Conservation (phyloP, 2,113 vertebrate genomes). For the Gnathonemus longibarbis region DNA sequence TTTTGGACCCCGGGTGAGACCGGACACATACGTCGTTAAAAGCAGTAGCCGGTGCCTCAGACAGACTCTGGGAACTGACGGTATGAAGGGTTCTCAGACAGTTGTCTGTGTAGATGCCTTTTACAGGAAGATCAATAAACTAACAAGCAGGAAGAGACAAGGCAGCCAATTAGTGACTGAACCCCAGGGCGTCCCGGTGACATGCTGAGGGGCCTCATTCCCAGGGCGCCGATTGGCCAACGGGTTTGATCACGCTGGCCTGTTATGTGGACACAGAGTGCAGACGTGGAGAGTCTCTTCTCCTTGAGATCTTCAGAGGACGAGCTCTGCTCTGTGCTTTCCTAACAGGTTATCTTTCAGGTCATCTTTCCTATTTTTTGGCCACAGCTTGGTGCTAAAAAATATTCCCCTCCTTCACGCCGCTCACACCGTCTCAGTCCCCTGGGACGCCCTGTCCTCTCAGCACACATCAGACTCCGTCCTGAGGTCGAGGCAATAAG, state of each 20-base stretch:
- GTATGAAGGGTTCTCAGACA: not conserved
- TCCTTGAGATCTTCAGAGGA: not conserved
- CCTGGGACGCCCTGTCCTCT: not conserved
- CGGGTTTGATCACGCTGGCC: not conserved
- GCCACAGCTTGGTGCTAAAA: not conserved
- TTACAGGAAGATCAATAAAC: not conserved
- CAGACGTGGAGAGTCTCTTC: not conserved
- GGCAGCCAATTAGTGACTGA: not conserved
- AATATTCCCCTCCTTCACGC: not conserved
- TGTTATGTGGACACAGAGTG: not conserved
- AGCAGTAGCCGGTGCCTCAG: not conserved
- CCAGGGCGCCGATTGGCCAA: not conserved
- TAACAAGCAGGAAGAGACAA: not conserved
- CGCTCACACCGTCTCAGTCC: not conserved
- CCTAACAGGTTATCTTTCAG: not conserved
- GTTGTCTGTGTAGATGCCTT: not conserved
- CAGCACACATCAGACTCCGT: not conserved
- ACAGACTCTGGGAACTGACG: not conserved
- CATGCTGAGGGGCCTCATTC: not conserved
- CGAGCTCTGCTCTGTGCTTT: not conserved
- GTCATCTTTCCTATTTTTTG: not conserved
- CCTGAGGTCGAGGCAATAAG: not conserved
- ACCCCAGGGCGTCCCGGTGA: not conserved
- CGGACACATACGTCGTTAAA: not conserved
- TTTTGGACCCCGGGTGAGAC: not conserved